Evolutionary conservation across 30 jellyfish, hydroid and myxozoan species (phyloP).

Genomic region (Aurelia coerulea): DNA sequence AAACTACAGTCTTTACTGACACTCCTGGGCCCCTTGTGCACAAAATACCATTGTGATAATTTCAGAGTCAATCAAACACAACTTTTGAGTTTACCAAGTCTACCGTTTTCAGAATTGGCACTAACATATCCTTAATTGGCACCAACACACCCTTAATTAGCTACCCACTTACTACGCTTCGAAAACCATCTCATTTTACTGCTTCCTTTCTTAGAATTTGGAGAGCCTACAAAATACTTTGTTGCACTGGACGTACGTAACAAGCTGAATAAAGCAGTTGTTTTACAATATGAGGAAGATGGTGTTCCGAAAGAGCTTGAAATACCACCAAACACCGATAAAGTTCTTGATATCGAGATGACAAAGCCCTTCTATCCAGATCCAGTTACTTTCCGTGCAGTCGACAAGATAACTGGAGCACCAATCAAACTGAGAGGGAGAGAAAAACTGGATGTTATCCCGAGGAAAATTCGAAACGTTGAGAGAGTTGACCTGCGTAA

Average conservation of each 20-base stretch:
- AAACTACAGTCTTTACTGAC: too few relatives aligned
- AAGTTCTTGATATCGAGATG: neutral
- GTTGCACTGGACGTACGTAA: conserved; percentile 29
- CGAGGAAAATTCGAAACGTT: neutral
- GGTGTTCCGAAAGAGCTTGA: conserved; percentile 24
- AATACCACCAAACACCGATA: conserved; percentile 10
- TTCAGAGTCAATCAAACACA: too few relatives aligned
- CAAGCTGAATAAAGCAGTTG: conserved; percentile 16
- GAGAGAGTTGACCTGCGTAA: conserved; percentile 35
- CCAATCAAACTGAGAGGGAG: conserved; percentile 46
- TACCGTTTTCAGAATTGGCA: too few relatives aligned
- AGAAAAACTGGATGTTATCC: conserved; percentile 30
- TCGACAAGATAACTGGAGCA: conserved; percentile 10
- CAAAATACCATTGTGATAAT: too few relatives aligned
- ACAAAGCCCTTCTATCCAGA: conserved; percentile 51
- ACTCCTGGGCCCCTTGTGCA: too few relatives aligned
- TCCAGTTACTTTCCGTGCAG: conserved; percentile 35
- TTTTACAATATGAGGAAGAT: conserved; percentile 22
- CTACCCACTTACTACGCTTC: too few relatives aligned
- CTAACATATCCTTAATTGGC: too few relatives aligned
- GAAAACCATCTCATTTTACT: too few relatives aligned
- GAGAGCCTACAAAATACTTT: neutral
- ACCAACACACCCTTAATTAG: too few relatives aligned
- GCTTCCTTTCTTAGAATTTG: too few relatives aligned
- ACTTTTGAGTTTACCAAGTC: too few relatives aligned